phyloP scores from a whole-genome alignment of 2,888 invertebrate genomes.

The Morinoia aosen region DNA sequence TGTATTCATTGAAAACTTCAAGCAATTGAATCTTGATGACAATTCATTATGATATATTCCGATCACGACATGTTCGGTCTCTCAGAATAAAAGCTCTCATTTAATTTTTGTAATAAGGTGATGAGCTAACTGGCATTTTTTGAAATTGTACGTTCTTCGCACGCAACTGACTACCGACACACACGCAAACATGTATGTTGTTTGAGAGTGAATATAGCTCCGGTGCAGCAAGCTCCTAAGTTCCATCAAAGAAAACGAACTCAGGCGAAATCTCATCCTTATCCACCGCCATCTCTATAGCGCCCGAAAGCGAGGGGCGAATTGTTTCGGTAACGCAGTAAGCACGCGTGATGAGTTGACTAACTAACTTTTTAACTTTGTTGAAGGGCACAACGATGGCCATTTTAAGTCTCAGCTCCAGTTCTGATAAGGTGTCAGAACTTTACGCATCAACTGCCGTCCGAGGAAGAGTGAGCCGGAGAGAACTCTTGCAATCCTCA shows the following conservation, averaged over 20 bases:
- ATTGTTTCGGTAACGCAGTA: constrained; percentile 14
- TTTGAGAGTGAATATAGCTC: too few species aligned
- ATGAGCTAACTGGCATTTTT: too few species aligned
- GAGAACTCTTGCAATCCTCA: not conserved
- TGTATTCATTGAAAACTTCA: too few species aligned
- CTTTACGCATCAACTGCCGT: constrained; percentile 33
- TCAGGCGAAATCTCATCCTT: not conserved
- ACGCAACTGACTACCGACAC: too few species aligned
- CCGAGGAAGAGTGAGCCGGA: not conserved
- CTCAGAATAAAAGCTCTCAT: too few species aligned
- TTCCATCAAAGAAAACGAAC: not conserved
- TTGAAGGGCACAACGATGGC: constrained; percentile 50
- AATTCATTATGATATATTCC: too few species aligned
- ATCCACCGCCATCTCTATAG: not conserved
- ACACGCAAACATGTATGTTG: too few species aligned
- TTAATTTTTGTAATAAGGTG: too few species aligned
- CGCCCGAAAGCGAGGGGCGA: not conserved
- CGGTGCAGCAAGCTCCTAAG: not conserved
- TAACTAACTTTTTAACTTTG: constrained; percentile 53
- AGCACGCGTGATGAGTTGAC: constrained; percentile 34
- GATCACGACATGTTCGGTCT: too few species aligned
- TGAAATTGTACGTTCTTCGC: too few species aligned
- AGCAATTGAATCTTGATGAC: too few species aligned
- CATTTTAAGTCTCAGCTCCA: constrained; percentile 44
- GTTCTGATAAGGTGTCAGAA: constrained; percentile 46